A percentile compares a stretch with the other conserved stretches of the same genome.
Evolutionary conservation across 2,888 invertebrate genomes (phyloP).

Genomic region (Drosophila diplacantha): DNA sequence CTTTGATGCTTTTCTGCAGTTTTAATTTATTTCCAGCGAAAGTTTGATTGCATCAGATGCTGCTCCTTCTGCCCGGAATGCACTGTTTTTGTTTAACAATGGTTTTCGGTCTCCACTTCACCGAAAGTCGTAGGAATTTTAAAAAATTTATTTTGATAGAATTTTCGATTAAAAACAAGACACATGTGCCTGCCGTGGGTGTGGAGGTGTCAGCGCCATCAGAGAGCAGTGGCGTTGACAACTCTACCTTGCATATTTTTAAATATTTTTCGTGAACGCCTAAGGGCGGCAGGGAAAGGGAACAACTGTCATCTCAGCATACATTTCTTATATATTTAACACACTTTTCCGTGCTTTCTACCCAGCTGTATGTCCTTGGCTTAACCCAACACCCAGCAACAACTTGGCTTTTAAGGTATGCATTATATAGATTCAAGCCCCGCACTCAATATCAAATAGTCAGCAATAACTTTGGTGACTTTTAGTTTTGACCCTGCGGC

Average conservation of each 20-base stretch:
- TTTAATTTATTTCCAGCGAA: slow-evolving; percentile 49
- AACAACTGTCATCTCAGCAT: not conserved
- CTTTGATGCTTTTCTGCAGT: slow-evolving; percentile 32
- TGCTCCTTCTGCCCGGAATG: slow-evolving; percentile 11
- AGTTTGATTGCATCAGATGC: slow-evolving; percentile 54
- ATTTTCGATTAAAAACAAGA: slow-evolving; percentile 51
- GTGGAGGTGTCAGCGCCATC: not conserved
- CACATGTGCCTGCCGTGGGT: slow-evolving; percentile 11
- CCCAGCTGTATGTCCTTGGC: not conserved
- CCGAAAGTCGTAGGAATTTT: slow-evolving; percentile 13
- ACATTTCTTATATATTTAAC: not conserved
- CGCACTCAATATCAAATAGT: slow-evolving; percentile 2
- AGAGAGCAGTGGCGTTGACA: slow-evolving; percentile 8
- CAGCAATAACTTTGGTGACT: slow-evolving; percentile 10
- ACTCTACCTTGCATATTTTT: not conserved
- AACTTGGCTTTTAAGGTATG: no score
- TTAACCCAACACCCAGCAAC: not conserved
- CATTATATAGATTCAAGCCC: no score
- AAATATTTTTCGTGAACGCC: not conserved
- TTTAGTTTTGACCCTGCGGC: slow-evolving; percentile 13
- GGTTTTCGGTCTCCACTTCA: slow-evolving; percentile 5
- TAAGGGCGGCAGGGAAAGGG: not conserved
- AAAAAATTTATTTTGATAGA: slow-evolving; percentile 39
- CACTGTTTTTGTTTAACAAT: slow-evolving; percentile 25
- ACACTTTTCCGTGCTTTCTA: no score